Conservation (phyloP, 1,140 invertebrate genomes). For the Leptonema lineaticorne region DNA sequence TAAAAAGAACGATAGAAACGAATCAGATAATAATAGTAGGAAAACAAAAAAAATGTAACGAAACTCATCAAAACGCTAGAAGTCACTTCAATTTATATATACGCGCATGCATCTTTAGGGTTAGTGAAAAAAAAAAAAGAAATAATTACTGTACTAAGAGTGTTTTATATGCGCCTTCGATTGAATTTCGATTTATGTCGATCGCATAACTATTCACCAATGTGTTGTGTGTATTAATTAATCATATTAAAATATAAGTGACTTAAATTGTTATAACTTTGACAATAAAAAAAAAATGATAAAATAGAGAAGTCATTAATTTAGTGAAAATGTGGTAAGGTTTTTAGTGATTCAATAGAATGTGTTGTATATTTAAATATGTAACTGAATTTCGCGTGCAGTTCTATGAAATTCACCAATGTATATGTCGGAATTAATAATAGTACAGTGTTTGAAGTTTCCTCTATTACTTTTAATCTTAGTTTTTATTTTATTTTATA, state of each 20-base stretch:
- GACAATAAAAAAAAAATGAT: slow-evolving; percentile 32
- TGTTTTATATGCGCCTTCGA: slow-evolving; percentile 7
- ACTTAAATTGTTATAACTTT: slow-evolving; percentile 30
- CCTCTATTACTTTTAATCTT: too few species aligned
- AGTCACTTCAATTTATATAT: neutral
- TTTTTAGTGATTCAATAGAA: slow-evolving; percentile 4
- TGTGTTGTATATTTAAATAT: too few species aligned
- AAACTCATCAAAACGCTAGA: neutral
- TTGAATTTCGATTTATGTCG: too few species aligned
- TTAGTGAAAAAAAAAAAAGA: slow-evolving; percentile 10
- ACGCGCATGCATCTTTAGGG: slow-evolving; percentile 3
- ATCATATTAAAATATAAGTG: slow-evolving; percentile 21
- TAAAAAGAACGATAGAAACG: too few species aligned
- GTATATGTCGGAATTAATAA: too few species aligned
- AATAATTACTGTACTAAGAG: slow-evolving; percentile 5
- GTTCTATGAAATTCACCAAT: too few species aligned
- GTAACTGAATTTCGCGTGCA: too few species aligned
- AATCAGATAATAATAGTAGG: too few species aligned
- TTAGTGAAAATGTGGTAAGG: slow-evolving; percentile 10
- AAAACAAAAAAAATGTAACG: neutral
- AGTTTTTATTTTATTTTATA: too few species aligned
- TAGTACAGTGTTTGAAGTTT: too few species aligned
- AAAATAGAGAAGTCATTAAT: slow-evolving; percentile 20
- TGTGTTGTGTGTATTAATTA: slow-evolving; percentile 18
- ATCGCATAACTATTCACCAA: neutral